Conservation (phyloP, 2,888 invertebrate genomes). For the Drosophila rubida region DNA sequence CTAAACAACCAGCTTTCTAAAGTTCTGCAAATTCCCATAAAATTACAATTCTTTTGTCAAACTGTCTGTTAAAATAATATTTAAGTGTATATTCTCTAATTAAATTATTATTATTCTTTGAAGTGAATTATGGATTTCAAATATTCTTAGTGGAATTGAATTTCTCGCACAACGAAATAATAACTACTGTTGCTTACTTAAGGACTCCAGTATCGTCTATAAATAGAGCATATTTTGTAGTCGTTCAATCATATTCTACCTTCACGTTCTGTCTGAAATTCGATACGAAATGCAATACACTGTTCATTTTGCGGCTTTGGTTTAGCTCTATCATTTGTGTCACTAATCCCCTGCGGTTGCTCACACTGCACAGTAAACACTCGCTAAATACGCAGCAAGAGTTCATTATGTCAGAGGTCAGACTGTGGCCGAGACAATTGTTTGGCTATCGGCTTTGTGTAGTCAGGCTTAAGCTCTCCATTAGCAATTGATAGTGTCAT, state of each 20-base stretch:
- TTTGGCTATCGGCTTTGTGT: slow-evolving; percentile 3
- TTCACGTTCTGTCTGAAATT: slow-evolving; percentile 44
- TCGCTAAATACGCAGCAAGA: not conserved
- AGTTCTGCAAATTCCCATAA: too few species aligned
- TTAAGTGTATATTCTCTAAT: too few species aligned
- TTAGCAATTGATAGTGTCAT: slow-evolving; percentile 43
- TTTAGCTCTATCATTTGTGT: slow-evolving; percentile 32
- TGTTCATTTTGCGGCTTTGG: slow-evolving; percentile 63
- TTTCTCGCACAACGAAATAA: too few species aligned
- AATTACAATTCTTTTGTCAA: too few species aligned
- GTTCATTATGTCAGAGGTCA: not conserved
- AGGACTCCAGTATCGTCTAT: too few species aligned
- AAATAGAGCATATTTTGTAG: not conserved
- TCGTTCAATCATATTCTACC: not conserved
- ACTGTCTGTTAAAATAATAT: too few species aligned
- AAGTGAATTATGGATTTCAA: too few species aligned
- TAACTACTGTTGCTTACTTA: too few species aligned
- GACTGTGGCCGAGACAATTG: slow-evolving; percentile 8
- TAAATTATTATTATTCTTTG: too few species aligned
- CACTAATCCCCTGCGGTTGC: slow-evolving; percentile 60
- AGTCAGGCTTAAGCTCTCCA: slow-evolving; percentile 10
- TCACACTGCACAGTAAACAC: slow-evolving; percentile 12
- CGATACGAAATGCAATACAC: slow-evolving; percentile 58
- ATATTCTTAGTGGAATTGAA: too few species aligned
- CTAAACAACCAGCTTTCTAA: too few species aligned